Evolutionary conservation across 2,113 vertebrate species (phyloP).

Genomic region (Casuarius casuarius): DNA sequence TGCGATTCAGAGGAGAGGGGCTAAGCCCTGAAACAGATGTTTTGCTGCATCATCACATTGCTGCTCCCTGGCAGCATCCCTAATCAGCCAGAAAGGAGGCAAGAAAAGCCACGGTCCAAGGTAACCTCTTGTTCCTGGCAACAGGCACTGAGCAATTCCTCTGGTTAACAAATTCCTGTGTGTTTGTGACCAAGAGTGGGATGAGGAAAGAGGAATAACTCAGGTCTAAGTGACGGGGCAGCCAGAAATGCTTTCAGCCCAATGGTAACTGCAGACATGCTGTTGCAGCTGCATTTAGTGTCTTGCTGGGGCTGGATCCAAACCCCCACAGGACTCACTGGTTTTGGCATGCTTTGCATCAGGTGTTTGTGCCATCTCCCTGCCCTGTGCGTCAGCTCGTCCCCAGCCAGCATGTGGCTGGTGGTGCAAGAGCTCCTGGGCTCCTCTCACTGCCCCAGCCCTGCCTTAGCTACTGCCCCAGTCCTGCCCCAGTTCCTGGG

Average conservation of each 20-base stretch:
- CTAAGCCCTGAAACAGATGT: background rate
- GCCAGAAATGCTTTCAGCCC: background rate
- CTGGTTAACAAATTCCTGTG: background rate
- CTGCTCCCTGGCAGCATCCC: background rate
- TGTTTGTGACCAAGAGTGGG: background rate
- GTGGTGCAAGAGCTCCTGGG: background rate
- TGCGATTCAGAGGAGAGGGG: background rate
- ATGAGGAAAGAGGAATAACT: background rate
- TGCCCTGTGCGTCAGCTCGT: background rate
- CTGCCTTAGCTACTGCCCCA: background rate
- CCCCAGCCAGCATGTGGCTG: background rate
- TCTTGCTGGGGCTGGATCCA: background rate
- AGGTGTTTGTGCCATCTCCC: background rate
- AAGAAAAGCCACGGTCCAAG: background rate
- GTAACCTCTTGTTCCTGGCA: background rate
- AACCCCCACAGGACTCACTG: background rate
- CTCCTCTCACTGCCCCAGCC: background rate
- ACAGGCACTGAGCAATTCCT: background rate
- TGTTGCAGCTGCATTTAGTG: background rate
- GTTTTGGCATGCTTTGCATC: background rate
- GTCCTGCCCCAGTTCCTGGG: background rate
- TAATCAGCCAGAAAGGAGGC: background rate
- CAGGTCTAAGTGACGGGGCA: accelerated
- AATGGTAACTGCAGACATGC: accelerated
- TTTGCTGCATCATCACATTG: accelerated